Evolutionary conservation across 2,888 invertebrate species (phyloP).

Genomic region (Tricholauxania praeusta): DNA sequence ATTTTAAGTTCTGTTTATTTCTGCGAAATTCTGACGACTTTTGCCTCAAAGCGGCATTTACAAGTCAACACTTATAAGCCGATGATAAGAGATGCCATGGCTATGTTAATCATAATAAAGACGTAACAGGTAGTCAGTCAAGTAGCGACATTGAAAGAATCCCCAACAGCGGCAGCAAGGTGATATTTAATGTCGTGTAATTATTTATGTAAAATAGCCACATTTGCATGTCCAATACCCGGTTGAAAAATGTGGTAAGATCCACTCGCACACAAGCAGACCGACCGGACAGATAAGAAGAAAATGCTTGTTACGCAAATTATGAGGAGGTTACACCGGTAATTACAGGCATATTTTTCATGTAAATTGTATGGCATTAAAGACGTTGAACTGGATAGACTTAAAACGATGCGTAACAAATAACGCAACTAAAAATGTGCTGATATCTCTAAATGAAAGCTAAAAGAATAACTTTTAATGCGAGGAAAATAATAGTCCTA

Average conservation of each 20-base stretch:
- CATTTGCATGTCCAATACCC: conserved; percentile 16
- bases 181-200: conserved; percentile 31
- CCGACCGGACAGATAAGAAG: too few relatives aligned
- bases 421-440: not conserved
- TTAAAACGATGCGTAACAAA: not conserved
- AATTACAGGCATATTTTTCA: conserved; percentile 22
- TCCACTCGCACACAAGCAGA: too few relatives aligned
- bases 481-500: too few relatives aligned
- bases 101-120: conserved; percentile 32
- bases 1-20: too few relatives aligned
- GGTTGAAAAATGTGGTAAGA: not conserved
- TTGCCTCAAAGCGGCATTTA: too few relatives aligned
- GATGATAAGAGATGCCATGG: not conserved
- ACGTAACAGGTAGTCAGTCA: conserved; percentile 3
- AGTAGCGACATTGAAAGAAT: not conserved
- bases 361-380: conserved; percentile 15
- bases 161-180: not conserved
- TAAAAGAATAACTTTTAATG: not conserved
- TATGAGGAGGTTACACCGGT: conserved; percentile 21
- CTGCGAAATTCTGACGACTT: too few relatives aligned
- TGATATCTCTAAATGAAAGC: not conserved
- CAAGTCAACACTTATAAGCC: too few relatives aligned
- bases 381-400: too few relatives aligned
- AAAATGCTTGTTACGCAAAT: conserved; percentile 20
- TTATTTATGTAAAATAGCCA: conserved; percentile 30